Percentiles rank a stretch among this genome's conserved stretches.
Evolutionary conservation across 2,113 vertebrate species (phyloP).

Genomic region (Seriola dumerili): DNA sequence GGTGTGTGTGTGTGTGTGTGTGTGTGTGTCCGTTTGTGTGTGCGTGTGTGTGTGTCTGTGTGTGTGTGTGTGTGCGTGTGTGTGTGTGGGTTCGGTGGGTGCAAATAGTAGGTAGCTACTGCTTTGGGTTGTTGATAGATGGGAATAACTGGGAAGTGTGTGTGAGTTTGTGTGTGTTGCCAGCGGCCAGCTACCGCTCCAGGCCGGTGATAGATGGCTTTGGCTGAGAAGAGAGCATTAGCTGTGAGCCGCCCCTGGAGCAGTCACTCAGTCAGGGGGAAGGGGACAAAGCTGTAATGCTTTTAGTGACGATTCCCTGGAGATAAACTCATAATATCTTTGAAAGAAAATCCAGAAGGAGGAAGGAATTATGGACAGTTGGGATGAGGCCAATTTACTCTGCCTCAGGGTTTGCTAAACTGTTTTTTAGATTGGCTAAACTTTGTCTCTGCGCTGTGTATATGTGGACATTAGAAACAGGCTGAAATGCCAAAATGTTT

Average conservation of each 20-base stretch:
- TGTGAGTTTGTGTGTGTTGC: constrained; percentile 52
- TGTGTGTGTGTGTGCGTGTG: constrained; percentile 28
- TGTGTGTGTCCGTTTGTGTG: constrained; percentile 28
- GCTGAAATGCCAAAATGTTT: constrained; percentile 14
- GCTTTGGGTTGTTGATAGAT: constrained; percentile 77
- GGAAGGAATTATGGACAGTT: constrained; percentile 8
- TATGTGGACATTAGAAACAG: neutral
- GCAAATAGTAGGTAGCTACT: constrained; percentile 69
- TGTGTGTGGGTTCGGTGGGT: constrained; percentile 38
- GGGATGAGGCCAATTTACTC: constrained; percentile 31
- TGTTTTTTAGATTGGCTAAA: constrained; percentile 24
- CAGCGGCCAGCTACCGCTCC: constrained; percentile 56
- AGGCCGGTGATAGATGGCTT: constrained; percentile 75
- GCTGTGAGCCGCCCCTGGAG: constrained; percentile 62
- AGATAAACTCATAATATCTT: constrained; percentile 58
- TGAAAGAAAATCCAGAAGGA: constrained; percentile 23
- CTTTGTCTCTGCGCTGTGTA: constrained; percentile 8
- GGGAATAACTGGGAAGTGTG: constrained; percentile 68
- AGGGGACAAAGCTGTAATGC: constrained; percentile 64
- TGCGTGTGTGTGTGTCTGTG: constrained; percentile 17
- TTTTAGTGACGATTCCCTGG: constrained; percentile 58
- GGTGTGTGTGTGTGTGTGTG: constrained; percentile 23
- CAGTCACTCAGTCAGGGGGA: constrained; percentile 52
- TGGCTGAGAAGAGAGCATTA: constrained; percentile 69
- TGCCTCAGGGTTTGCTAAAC: neutral